These are phyloP conservation scores for Phylloscopus trochilus DNA, from an alignment of 2,113 vertebrate species.

Conservation along the genomic window DNA sequence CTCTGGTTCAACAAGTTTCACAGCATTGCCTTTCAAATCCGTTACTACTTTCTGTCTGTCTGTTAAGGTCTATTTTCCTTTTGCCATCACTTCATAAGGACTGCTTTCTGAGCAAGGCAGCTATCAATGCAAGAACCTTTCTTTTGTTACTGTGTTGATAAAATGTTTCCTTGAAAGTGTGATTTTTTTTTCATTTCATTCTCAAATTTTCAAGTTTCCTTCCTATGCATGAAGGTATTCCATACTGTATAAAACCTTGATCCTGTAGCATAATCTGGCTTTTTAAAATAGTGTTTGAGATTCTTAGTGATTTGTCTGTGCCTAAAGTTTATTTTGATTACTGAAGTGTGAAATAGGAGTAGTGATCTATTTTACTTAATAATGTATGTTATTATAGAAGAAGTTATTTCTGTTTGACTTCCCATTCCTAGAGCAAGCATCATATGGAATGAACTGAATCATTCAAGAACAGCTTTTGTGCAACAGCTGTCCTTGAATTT, in stretches of 20 bases:
- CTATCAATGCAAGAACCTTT: not conserved
- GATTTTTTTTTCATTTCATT: not conserved
- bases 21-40: constrained; percentile 25
- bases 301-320: not conserved
- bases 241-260: not conserved
- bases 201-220: not conserved
- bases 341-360: not conserved
- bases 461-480: not conserved
- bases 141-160: not conserved
- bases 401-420: not conserved
- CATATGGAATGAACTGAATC: not conserved
- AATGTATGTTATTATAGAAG: not conserved
- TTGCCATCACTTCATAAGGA: not conserved
- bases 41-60: not conserved
- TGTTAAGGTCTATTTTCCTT: constrained; percentile 10
- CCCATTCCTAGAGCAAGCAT: not conserved
- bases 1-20: constrained; percentile 16
- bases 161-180: not conserved
- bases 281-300: not conserved
- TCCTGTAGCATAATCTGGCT: not conserved
- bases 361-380: not conserved
- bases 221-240: not conserved
- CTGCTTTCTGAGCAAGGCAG: not conserved
- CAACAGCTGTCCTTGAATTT: constrained; percentile 18
- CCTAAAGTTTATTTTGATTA: not conserved